Evolutionary conservation across 2,113 vertebrate genomes (phyloP), one percentile per base, ranked within the genome.

Genomic region (Sphyrna mokarran): DNA sequence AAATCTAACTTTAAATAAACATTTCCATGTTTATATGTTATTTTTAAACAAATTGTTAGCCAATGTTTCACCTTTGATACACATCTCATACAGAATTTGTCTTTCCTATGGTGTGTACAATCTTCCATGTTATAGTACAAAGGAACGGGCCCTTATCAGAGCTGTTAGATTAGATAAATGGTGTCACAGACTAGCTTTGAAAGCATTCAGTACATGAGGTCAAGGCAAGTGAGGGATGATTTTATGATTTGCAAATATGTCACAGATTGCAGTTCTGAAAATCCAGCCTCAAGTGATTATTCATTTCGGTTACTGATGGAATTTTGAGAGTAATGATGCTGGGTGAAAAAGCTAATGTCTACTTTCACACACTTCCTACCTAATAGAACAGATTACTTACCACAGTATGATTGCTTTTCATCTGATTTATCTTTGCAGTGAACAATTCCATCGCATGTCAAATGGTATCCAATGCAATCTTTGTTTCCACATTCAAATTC

Each of bases 351-450:
- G 87, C 48, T 63, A 90, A 90, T 61, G 54, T 90, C 96, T 95
- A 91, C 23, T 95, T 95, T 54, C 95, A 43, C 93, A 95, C 80
- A 70, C 83, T 91, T 94, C 40, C 89, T 76, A 95, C 95, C 85
- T 93, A 69, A 86, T 18, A 61, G 85, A 26, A 96, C 70, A 66
- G 90, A 95, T 96, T 86, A 96, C 98, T 98, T 97, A 99, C 99
- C 99, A 97, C 99, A 99, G 96, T 99, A 99, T 90, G 99, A 98
- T 96, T 99, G 98, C 96, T 99, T 99, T 96, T 99, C 99, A 96
- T 99, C 99, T 0, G 99, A 99, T 96, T 99, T 99, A 97, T 99
- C 99, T 97, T 99, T 99, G 97, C 99, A 99, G 61, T 99, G 98
- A 95, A 98, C 97, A 20, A 97, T 89, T n/a, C 99, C 98, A 95